phyloP scores from a whole-genome alignment of 2,797 vertebrate genomes.

The Echeneis naucrates region DNA sequence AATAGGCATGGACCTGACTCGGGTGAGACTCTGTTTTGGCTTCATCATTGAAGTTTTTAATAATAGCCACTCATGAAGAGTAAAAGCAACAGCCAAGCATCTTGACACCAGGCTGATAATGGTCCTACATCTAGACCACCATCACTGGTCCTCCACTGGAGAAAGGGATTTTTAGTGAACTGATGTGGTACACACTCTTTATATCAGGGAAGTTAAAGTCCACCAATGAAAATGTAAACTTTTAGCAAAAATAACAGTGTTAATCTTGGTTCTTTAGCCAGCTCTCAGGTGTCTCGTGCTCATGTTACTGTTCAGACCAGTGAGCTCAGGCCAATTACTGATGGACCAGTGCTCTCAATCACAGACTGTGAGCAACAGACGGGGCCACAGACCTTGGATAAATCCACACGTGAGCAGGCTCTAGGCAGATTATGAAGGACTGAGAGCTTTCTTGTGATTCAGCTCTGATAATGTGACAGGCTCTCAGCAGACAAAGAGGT shows the following conservation, averaged over 20 bases:
- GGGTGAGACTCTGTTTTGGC: slow-evolving; percentile 79
- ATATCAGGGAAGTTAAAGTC: no score
- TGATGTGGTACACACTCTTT: no score
- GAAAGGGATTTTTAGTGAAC: no score
- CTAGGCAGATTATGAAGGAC: neutral
- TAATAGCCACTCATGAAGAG: neutral
- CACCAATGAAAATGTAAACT: no score
- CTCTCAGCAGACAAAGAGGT: no score
- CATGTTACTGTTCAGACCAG: slow-evolving; percentile 4
- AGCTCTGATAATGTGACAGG: no score
- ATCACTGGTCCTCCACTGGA: no score
- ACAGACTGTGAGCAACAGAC: neutral
- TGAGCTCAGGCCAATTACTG: slow-evolving; percentile 26
- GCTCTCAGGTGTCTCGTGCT: neutral
- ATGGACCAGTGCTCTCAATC: slow-evolving; percentile 21
- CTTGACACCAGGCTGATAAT: no score
- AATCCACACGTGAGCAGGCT: neutral
- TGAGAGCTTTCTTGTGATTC: no score
- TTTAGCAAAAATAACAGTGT: no score
- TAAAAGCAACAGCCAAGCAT: neutral
- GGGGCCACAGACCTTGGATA: neutral
- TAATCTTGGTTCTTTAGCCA: no score
- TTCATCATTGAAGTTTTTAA: neutral
- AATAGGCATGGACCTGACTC: slow-evolving; percentile 94
- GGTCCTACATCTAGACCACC: no score